Conservation (phyloP, 2,797 vertebrate species). For the Myripristis jacobus region DNA sequence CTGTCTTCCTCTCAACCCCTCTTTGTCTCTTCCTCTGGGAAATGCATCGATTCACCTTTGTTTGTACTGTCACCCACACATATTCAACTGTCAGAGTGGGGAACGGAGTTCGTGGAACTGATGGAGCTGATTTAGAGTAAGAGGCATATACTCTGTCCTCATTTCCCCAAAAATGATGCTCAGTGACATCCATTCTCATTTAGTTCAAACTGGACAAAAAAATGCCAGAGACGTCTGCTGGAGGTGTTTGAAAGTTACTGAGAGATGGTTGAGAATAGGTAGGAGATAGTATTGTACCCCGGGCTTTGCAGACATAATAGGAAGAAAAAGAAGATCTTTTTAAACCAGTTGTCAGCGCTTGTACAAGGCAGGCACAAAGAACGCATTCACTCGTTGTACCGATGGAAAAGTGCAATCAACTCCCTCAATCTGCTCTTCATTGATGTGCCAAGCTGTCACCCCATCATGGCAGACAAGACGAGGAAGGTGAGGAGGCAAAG, state of each 20-base stretch:
- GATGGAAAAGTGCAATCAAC: constrained; percentile 65
- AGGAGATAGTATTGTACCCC: constrained; percentile 57
- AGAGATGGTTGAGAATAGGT: constrained; percentile 52
- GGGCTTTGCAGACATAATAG: constrained; percentile 59
- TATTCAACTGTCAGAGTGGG: constrained; percentile 72
- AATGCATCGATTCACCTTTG: constrained; percentile 80
- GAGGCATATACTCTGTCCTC: constrained; percentile 57
- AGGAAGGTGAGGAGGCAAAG: constrained; percentile 22
- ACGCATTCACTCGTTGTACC: constrained; percentile 50
- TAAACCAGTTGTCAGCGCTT: constrained; percentile 66
- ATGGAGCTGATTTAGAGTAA: constrained; percentile 69
- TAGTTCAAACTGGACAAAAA: constrained; percentile 58
- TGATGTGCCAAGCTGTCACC: constrained; percentile 44
- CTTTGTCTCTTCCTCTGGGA: constrained; percentile 66
- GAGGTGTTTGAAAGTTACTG: constrained; percentile 61
- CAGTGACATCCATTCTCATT: constrained; percentile 62
- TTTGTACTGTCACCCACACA: constrained; percentile 80
- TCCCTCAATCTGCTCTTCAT: constrained; percentile 51
- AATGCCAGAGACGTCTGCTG: constrained; percentile 54
- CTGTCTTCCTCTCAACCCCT: constrained; percentile 65
- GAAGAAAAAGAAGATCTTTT: constrained; percentile 63
- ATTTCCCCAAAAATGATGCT: constrained; percentile 63
- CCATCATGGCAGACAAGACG: constrained; percentile 23
- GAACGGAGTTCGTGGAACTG: constrained; percentile 51
- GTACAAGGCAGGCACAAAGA: constrained; percentile 58